Evolutionary conservation across 23 tunicate genomes (phyloP).

Genomic region (Ciona savignyi): DNA sequence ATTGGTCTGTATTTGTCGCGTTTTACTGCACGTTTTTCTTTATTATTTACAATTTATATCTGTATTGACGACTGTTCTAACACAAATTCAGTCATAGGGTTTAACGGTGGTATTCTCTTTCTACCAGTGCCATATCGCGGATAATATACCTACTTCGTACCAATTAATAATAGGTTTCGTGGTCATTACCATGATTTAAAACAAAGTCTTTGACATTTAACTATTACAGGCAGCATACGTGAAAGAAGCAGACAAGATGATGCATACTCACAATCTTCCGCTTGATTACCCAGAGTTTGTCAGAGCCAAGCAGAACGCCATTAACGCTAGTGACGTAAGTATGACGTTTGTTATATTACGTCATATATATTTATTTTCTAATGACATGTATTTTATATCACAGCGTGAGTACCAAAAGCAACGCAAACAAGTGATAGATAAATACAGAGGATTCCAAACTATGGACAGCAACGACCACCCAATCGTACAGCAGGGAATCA

Average conservation of each 20-base stretch:
- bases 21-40: too few species aligned
- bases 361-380: neutral
- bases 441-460: slow-evolving; percentile 88
- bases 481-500: slow-evolving; percentile 90
- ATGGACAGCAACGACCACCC: slow-evolving; percentile 97
- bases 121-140: too few species aligned
- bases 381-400: too few species aligned
- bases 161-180: too few species aligned
- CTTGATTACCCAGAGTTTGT: slow-evolving; percentile 91
- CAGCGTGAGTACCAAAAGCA: slow-evolving; percentile 77
- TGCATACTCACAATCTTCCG: slow-evolving; percentile 72
- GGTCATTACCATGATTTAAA: too few species aligned
- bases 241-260: slow-evolving; percentile 71
- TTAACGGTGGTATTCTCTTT: too few species aligned
- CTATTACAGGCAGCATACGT: slow-evolving; percentile 46
- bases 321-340: slow-evolving; percentile 96
- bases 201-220: too few species aligned
- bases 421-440: slow-evolving; percentile 55
- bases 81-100: too few species aligned
- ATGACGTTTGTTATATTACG: neutral
- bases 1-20: too few species aligned
- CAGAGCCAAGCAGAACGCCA: slow-evolving; percentile 71
- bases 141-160: too few species aligned
- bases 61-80: too few species aligned
- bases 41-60: too few species aligned